These are phyloP conservation scores for Sander lucioperca DNA, from an alignment of 2,113 vertebrate species.

Conservation along the genomic window DNA sequence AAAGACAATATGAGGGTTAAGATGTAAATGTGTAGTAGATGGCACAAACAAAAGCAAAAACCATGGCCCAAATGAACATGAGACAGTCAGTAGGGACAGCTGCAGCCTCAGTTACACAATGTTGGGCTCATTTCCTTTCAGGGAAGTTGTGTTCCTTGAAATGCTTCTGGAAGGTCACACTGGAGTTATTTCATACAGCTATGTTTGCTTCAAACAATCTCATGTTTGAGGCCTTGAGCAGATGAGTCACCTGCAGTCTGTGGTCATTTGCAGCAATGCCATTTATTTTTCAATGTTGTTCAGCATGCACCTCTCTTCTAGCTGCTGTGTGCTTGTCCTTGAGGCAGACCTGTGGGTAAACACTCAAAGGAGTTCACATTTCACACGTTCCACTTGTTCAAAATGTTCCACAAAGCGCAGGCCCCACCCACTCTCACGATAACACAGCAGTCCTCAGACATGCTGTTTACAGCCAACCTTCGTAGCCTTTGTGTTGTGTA, in stretches of 20 bases:
- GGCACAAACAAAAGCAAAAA: no score
- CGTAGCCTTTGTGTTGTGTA: conserved; percentile 11
- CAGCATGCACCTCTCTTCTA: not conserved
- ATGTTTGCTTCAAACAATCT: not conserved
- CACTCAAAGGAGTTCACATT: not conserved
- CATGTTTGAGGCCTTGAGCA: not conserved
- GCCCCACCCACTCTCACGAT: not conserved
- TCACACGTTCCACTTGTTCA: not conserved
- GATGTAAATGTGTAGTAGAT: no score
- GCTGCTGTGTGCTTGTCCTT: conserved; percentile 14
- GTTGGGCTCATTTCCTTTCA: not conserved
- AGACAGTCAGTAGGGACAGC: no score
- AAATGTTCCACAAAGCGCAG: not conserved
- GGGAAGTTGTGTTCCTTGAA: not conserved
- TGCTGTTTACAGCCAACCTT: not conserved
- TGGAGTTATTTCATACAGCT: not conserved
- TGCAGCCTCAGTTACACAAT: not conserved
- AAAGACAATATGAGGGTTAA: no score
- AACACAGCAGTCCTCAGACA: not conserved
- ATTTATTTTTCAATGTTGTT: not conserved
- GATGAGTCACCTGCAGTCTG: not conserved
- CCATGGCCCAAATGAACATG: no score
- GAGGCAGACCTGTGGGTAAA: conserved; percentile 11
- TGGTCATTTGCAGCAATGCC: not conserved
- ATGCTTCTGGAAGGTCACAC: not conserved